A percentile compares a stretch with the other conserved stretches of the same genome.
Evolutionary conservation across 2,797 vertebrate species (phyloP).

Genomic region (Triplophysa bombifrons): DNA sequence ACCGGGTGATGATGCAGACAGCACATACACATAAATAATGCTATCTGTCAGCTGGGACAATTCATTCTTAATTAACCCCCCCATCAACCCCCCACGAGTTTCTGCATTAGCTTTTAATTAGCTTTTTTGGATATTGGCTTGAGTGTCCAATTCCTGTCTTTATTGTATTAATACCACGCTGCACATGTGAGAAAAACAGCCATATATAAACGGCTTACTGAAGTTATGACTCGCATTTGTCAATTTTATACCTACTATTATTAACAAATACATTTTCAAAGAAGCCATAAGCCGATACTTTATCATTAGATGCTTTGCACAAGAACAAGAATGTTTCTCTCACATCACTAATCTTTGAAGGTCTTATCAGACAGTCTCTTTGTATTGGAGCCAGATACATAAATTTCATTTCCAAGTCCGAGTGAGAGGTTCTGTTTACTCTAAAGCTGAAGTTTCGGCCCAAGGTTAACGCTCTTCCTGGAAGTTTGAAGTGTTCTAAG

Average conservation of each 20-base stretch:
- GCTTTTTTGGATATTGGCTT: constrained; percentile 9
- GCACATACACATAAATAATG: not conserved
- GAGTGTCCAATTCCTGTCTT: constrained; percentile 20
- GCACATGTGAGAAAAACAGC: not conserved
- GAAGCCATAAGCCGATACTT: constrained; percentile 1
- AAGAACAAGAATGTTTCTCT: constrained; percentile 17
- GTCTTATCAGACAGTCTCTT: constrained; percentile 37
- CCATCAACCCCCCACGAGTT: not conserved
- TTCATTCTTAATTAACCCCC: not conserved
- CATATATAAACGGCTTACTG: not conserved
- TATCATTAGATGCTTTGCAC: constrained; percentile 20
- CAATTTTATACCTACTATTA: constrained; percentile 32
- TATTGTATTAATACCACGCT: constrained; percentile 24
- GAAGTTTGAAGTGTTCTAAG: not conserved
- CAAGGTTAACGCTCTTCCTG: constrained; percentile 27
- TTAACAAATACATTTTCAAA: constrained; percentile 19
- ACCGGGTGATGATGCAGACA: too few species aligned
- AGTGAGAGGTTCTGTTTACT: constrained; percentile 29
- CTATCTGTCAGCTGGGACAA: not conserved
- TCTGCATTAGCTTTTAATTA: not conserved
- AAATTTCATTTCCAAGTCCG: constrained; percentile 12
- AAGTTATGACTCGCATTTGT: constrained; percentile 19
- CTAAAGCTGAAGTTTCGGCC: constrained; percentile 1
- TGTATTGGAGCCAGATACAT: constrained; percentile 36
- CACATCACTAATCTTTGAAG: constrained; percentile 24